Base-by-base conservation (phyloP, 2,113 vertebrate genomes). In the Heptranchias perlo region DNA sequence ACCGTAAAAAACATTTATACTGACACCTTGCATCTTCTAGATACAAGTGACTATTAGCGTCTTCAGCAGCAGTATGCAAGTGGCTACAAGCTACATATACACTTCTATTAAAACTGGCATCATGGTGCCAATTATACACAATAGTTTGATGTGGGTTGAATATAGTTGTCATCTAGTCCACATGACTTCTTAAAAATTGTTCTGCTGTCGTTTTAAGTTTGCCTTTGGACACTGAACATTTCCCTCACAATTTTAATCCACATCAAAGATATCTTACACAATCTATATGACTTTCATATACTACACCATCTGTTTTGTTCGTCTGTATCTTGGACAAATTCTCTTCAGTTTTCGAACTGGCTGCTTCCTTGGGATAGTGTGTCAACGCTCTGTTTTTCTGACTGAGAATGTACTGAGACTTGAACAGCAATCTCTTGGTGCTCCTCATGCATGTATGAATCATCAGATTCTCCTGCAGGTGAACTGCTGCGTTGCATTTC, bases 371-470 rank as follows among this genome's bases (percentile, higher is more conserved):
- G 97, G 25, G 98, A 98, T 94, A 97, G 96, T 28, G 97, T 97
- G 96, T 97, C 97, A 5, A 97, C 97, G 96, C 97, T 96, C 78
- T 96, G 96, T 0, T 96, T 97, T n/a, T 97, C 97, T 7, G 96
- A 96, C 96, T 98, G 98, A 1, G 96, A 97, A 96, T 98, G 98
- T 4, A 98, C 96, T 86, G 98, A 98, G 95, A 98, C 98, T 96
- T 98, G 97, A 23, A 98, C 98, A 0, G 98, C 98, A 96, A 98
- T 98, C 96, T 98, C 98, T 92, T 98, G 98, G 62, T 98, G 97
- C 25, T 97, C 98, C 95, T 98, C 97, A 8, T 96, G 97, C 96
- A 97, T 14, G 67, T 97, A 98, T 1, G 97, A 98, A 0, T 98
- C 98, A 0, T 98, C 98, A 0, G 98, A 98, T 96, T 98, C 98